These are phyloP conservation scores for Laothoe populi DNA, from an alignment of 2,888 invertebrate species.

Conservation along the genomic window DNA sequence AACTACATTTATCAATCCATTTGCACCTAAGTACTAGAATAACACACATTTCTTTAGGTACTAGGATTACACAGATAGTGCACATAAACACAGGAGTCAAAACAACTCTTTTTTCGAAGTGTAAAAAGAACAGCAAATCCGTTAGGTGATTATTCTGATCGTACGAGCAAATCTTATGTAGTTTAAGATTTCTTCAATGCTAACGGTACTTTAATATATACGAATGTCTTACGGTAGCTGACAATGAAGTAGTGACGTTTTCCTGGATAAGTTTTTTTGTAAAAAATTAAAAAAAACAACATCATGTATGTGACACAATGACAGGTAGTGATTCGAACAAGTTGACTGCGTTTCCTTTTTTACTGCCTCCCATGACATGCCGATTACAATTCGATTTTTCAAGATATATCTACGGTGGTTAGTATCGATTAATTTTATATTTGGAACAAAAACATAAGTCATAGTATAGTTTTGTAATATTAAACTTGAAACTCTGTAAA, in stretches of 20 bases:
- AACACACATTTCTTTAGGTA: no score
- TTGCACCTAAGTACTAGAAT: no score
- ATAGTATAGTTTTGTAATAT: no score
- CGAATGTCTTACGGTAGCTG: background rate
- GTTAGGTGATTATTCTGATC: no score
- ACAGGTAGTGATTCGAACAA: slow-evolving; percentile 60
- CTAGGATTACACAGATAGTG: no score
- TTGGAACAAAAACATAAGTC: background rate
- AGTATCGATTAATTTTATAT: slow-evolving; percentile 58
- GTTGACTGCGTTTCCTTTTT: slow-evolving; percentile 58
- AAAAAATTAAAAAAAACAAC: slow-evolving; percentile 27
- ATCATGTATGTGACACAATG: slow-evolving; percentile 40
- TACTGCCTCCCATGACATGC: slow-evolving; percentile 61
- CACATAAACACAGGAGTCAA: no score
- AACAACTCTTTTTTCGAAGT: no score
- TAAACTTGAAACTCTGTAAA: no score
- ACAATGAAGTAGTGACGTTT: slow-evolving; percentile 1
- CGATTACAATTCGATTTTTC: slow-evolving; percentile 72
- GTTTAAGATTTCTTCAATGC: background rate
- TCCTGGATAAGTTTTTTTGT: background rate
- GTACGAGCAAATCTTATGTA: no score
- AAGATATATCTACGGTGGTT: slow-evolving; percentile 53
- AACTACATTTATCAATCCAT: no score
- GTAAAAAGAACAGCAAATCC: no score
- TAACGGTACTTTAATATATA: slow-evolving; percentile 10